Evolutionary conservation across 2,113 vertebrate species (phyloP).

Genomic region (Burhinus oedicnemus): DNA sequence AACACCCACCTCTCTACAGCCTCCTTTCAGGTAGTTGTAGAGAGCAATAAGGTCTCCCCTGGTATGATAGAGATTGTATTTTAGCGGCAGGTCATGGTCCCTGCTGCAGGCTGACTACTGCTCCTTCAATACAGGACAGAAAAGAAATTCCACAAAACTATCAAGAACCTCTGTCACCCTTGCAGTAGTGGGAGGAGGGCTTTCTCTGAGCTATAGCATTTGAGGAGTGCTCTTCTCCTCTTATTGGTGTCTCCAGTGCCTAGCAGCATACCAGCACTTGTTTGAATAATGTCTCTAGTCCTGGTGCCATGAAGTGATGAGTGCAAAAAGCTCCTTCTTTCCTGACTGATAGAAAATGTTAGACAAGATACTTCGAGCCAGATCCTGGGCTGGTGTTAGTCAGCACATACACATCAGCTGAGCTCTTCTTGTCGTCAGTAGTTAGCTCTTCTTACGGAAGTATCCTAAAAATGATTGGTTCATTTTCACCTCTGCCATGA

Average conservation of each 20-base stretch:
- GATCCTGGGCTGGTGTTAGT: not conserved
- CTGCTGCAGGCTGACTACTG: not conserved
- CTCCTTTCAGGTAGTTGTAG: no score
- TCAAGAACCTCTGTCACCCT: not conserved
- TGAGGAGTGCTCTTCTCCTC: not conserved
- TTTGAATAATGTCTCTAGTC: not conserved
- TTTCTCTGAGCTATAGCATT: not conserved
- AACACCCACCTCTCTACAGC: no score
- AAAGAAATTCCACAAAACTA: not conserved
- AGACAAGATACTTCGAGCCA: not conserved
- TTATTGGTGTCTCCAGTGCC: not conserved
- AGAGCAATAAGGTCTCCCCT: no score
- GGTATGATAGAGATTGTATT: not conserved
- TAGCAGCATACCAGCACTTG: not conserved
- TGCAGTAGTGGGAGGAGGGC: not conserved
- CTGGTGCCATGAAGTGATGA: not conserved
- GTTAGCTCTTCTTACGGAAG: not conserved
- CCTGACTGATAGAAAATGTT: not conserved
- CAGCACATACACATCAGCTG: not conserved
- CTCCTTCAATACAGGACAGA: not conserved
- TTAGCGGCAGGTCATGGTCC: not conserved
- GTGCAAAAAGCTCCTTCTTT: not conserved
- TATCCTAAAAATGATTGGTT: not conserved
- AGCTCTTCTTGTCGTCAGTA: not conserved
- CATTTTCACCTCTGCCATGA: not conserved